These are phyloP conservation scores for Plestiodon gilberti DNA, from an alignment of 2,113 vertebrate genomes.

Conservation along the genomic window DNA sequence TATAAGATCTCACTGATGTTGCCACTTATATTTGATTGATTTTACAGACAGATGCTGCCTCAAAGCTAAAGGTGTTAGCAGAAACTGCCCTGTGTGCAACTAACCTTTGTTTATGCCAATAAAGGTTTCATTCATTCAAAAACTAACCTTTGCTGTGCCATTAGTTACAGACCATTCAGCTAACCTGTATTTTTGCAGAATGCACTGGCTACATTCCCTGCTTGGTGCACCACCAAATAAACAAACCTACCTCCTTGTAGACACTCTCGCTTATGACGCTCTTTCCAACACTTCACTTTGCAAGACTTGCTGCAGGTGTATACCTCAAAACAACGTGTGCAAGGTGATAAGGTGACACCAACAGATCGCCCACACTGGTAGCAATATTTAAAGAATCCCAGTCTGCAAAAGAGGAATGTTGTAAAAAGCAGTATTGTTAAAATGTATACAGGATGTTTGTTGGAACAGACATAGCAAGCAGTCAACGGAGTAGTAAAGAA, in stretches of 20 bases:
- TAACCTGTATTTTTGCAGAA: neutral
- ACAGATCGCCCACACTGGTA: constrained; percentile 82
- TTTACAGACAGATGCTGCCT: neutral
- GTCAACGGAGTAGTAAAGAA: neutral
- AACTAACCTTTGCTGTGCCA: too few species aligned
- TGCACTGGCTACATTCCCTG: neutral
- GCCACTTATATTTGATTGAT: neutral
- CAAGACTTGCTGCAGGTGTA: constrained; percentile 83
- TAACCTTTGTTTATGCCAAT: too few species aligned
- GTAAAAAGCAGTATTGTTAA: neutral
- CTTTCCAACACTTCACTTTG: constrained; percentile 77
- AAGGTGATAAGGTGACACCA: constrained; percentile 74
- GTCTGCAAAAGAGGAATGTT: constrained; percentile 51
- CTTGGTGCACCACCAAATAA: neutral
- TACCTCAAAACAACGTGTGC: constrained; percentile 76
- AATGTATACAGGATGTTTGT: neutral
- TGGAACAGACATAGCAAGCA: neutral
- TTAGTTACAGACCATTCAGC: neutral
- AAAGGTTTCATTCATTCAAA: too few species aligned
- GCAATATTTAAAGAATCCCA: constrained; percentile 81
- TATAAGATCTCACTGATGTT: neutral
- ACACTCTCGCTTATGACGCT: constrained; percentile 81
- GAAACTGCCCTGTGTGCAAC: neutral
- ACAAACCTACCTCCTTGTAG: constrained; percentile 52
- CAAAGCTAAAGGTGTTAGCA: neutral